Evolutionary conservation across 2,888 invertebrate genomes (phyloP), one percentile per base, ranked within the genome.

Genomic region (Stratiomys singularior): DNA sequence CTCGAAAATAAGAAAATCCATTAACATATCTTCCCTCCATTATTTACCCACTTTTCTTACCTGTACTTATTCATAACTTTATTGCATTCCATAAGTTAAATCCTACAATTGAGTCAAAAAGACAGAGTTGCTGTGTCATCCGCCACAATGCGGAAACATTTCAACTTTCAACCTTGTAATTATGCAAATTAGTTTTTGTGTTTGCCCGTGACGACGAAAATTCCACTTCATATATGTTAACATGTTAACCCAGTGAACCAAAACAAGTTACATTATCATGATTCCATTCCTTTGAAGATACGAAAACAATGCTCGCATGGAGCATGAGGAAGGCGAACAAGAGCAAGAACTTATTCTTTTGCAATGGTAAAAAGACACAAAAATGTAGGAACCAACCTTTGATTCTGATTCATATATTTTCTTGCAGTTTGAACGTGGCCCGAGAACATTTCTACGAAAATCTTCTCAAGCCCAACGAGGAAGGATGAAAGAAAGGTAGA

Each of bases 181-280:
- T 66, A 66, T 66, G 66, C 37, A 66, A 66, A 66, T 66, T 37
- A 37, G 18, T 27, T 28, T 25, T 25, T 58, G n/a, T 58, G 58
- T 1, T 23, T 7, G 21, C 23, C 7, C 60, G 60, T 21, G 37
- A 37, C 3, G 37, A 37, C 37, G 37, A 37, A 37, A 37, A 37
- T 60, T 60, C 63, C 15, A 18, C 15, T 27, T 63, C 63, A 63
- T 37, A 37, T 5, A 37, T 37, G 37, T 37, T 37, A 37, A 37
- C 37, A 37, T 25, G 66, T 66, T 66, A 66, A 66, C 66, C 66
- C 66, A 66, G 18, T 66, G 66, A 66, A 37, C 66, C 66, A 66
- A 30, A 66, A 66, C 66, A 64, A 27, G 28, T 28, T 28, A 28
- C 64, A 64, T 52, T 18, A 52, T 52, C 52, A 52, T 52, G n/a